A percentile compares a stretch with the other conserved stretches of the same genome.
Evolutionary conservation across 2,888 invertebrate species (phyloP).

Genomic region (Phyllotreta striolata): DNA sequence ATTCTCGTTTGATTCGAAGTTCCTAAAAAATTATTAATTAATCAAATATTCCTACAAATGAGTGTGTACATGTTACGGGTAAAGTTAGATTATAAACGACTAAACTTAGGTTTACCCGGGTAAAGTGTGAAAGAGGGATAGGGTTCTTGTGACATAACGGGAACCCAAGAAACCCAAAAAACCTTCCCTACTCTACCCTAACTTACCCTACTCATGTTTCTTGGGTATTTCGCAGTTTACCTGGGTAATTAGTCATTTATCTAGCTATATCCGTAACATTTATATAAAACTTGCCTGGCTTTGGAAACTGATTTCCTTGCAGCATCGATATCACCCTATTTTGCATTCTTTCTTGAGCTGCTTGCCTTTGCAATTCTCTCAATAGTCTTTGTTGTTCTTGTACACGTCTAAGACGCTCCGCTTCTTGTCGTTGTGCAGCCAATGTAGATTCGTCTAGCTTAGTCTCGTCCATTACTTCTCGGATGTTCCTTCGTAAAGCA

Average conservation of each 20-base stretch:
- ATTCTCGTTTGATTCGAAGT: slow-evolving; percentile 56
- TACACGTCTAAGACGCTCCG: slow-evolving; percentile 83
- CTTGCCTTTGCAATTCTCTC: slow-evolving; percentile 82
- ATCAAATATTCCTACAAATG: neutral
- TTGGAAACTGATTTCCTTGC: slow-evolving; percentile 68
- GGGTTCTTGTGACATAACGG: too few species aligned
- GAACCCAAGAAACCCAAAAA: too few species aligned
- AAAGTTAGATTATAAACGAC: too few species aligned
- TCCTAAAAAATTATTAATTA: slow-evolving; percentile 44
- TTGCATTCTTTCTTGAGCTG: slow-evolving; percentile 77
- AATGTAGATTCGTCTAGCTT: slow-evolving; percentile 92
- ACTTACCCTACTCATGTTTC: too few species aligned
- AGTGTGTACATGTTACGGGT: too few species aligned
- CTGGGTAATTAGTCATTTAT: too few species aligned
- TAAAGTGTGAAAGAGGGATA: too few species aligned
- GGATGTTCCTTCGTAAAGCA: slow-evolving; percentile 84
- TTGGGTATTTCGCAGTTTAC: too few species aligned
- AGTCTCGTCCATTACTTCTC: slow-evolving; percentile 93
- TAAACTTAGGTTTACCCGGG: too few species aligned
- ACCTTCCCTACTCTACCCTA: too few species aligned
- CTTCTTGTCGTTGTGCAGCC: slow-evolving; percentile 91
- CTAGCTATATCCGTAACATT: neutral
- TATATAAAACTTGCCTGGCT: slow-evolving; percentile 51
- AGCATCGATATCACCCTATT: slow-evolving; percentile 75
- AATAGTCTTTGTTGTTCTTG: slow-evolving; percentile 87